These are phyloP conservation scores for Telmatochromis brachygnathus DNA, from an alignment of 2,113 vertebrate species.

Conservation along the genomic window DNA sequence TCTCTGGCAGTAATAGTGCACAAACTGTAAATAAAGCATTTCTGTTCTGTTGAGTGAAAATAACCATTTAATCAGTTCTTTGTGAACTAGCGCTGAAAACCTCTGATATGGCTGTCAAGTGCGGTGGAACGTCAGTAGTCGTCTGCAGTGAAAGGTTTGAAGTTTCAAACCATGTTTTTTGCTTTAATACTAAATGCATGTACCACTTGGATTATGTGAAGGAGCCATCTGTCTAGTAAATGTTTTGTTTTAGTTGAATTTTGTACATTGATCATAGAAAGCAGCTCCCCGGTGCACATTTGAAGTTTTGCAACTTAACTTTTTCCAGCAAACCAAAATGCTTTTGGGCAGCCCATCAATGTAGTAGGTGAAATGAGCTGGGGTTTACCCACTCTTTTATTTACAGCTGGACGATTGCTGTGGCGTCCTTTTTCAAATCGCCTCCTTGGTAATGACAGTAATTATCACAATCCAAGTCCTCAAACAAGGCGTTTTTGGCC, in stretches of 20 bases:
- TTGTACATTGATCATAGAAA: not conserved
- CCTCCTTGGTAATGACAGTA: conserved; percentile 18
- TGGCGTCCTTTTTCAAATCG: not conserved
- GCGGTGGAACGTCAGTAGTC: not conserved
- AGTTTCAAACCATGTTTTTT: not conserved
- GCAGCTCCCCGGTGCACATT: not conserved
- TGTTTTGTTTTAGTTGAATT: not conserved
- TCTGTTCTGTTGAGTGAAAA: not conserved
- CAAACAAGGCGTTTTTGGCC: conserved; percentile 13
- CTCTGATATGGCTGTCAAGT: not conserved
- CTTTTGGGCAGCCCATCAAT: not conserved
- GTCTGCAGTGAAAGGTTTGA: not conserved
- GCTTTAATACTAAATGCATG: not conserved
- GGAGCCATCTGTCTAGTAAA: not conserved
- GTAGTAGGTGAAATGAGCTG: not conserved
- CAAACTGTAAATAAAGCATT: not conserved
- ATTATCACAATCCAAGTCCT: conserved; percentile 33
- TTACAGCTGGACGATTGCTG: not conserved
- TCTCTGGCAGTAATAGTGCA: not conserved
- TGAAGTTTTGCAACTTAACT: not conserved
- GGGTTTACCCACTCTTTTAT: not conserved
- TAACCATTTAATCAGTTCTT: not conserved
- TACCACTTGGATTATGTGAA: not conserved
- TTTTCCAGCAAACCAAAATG: not conserved
- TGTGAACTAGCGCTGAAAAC: not conserved